Evolutionary conservation across 1,140 invertebrate species (phyloP).

Genomic region (Drosophila varians): DNA sequence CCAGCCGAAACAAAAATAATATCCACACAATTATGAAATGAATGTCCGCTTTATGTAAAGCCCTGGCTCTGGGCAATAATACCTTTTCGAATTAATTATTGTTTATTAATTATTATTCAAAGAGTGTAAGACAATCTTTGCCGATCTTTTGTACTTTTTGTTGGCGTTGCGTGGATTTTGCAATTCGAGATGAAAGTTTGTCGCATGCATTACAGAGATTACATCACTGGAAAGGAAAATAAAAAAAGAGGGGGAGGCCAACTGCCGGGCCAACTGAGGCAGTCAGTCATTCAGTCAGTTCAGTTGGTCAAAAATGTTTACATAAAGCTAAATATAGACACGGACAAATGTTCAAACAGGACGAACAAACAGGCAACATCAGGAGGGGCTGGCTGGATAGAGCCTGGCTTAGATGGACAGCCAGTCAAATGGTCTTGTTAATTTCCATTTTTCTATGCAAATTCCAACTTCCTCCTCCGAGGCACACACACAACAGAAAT

Average conservation of each 20-base stretch:
- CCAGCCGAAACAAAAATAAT: constrained; percentile 10
- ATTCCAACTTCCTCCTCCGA: constrained; percentile 81
- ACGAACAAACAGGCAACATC: constrained; percentile 32
- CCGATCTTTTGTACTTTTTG: constrained; percentile 55
- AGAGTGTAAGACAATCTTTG: constrained; percentile 62
- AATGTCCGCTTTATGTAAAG: constrained; percentile 40
- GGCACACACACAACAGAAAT: constrained; percentile 59
- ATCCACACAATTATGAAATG: constrained; percentile 23
- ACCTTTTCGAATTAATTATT: constrained; percentile 51
- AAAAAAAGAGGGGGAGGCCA: not conserved
- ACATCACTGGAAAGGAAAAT: constrained; percentile 49
- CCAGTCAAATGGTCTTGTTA: constrained; percentile 81
- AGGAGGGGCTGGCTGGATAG: not conserved
- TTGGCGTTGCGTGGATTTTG: constrained; percentile 54
- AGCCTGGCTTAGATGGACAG: constrained; percentile 51
- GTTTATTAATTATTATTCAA: constrained; percentile 75
- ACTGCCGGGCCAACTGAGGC: constrained; percentile 58
- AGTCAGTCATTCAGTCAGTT: constrained; percentile 77
- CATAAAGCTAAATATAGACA: constrained; percentile 72
- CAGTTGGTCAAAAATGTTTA: constrained; percentile 78
- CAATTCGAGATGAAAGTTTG: constrained; percentile 76
- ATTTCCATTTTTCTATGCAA: constrained; percentile 83
- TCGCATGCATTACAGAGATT: constrained; percentile 77
- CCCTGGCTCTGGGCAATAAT: constrained; percentile 8
- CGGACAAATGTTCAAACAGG: constrained; percentile 65